A percentile compares a stretch with the other conserved stretches of the same genome.
Evolutionary conservation across 2,113 vertebrate genomes (phyloP).

Genomic region (Pomatorhinus ruficollis): DNA sequence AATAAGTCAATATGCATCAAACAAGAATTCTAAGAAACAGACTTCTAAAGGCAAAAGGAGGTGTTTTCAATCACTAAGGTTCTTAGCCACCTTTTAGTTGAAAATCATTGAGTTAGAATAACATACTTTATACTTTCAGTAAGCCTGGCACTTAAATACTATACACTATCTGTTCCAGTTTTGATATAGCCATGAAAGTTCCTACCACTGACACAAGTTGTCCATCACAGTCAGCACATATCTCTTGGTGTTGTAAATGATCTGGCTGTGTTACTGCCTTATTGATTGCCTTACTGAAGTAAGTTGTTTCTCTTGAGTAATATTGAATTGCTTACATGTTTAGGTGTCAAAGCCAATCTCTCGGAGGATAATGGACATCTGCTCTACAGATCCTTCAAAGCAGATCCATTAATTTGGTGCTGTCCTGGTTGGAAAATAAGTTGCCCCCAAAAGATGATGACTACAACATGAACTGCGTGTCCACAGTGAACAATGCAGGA

Average conservation of each 20-base stretch:
- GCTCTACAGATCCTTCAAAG: neutral
- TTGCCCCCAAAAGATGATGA: neutral
- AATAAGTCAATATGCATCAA: slow-evolving; percentile 31
- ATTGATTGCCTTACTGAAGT: neutral
- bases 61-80: neutral
- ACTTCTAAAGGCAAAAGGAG: neutral
- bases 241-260: neutral
- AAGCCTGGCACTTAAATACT: neutral
- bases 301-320: neutral
- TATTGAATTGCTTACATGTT: neutral
- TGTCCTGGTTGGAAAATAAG: neutral
- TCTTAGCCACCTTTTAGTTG: neutral
- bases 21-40: neutral
- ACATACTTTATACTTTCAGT: neutral
- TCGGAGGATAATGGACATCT: neutral
- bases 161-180: neutral
- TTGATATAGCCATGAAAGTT: neutral
- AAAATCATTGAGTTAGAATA: neutral
- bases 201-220: neutral
- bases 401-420: fast-evolving
- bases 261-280: neutral
- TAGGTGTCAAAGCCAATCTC: neutral
- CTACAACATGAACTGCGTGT: neutral
- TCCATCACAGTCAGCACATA: neutral
- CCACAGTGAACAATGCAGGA: neutral